phyloP scores from a whole-genome alignment of 2,113 vertebrate species.

The Peromyscus leucopus region DNA sequence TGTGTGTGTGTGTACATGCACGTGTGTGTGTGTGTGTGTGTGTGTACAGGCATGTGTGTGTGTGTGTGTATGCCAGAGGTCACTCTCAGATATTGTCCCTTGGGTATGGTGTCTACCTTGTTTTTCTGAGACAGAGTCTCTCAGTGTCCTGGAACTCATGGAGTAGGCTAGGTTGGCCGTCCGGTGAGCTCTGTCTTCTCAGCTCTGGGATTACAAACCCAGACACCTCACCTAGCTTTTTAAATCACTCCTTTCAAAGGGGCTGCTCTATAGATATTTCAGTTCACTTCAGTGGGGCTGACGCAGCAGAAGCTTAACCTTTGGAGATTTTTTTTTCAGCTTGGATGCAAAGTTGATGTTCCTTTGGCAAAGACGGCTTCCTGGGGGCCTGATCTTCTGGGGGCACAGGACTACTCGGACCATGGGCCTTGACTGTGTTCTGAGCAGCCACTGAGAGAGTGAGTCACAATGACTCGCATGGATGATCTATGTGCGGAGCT shows the following conservation, averaged over 20 bases:
- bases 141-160: background rate
- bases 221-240: background rate
- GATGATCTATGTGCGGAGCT: background rate
- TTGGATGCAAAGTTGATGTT: background rate
- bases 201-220: background rate
- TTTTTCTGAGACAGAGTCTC: background rate
- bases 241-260: background rate
- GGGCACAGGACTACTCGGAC: background rate
- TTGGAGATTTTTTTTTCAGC: background rate
- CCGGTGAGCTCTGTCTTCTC: background rate
- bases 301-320: background rate
- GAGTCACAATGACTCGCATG: fast-evolving
- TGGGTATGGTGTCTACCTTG: background rate
- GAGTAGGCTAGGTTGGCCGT: too few relatives aligned
- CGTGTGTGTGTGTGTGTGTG: background rate
- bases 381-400: background rate
- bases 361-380: background rate
- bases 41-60: background rate
- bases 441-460: background rate
- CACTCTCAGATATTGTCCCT: background rate
- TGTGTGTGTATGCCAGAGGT: background rate
- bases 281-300: background rate
- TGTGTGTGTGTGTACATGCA: background rate
- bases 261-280: background rate
- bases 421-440: fast-evolving